Percentiles rank a stretch among this genome's conserved stretches.
These are phyloP conservation scores for Paratrypauchen microcephalus DNA, from an alignment of 2,797 vertebrate species.

Conservation along the genomic window DNA sequence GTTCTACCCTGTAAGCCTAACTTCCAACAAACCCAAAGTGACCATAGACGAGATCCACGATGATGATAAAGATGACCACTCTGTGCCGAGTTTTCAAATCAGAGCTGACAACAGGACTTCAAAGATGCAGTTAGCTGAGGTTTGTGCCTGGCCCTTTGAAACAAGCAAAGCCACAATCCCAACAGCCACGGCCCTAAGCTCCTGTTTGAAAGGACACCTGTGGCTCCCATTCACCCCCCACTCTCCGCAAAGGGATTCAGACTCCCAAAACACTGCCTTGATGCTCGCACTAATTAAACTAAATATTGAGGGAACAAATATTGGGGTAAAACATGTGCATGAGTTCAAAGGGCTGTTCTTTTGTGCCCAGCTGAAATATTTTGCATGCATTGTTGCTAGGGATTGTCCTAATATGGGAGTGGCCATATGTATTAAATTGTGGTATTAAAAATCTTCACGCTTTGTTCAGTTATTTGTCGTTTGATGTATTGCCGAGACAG, in stretches of 20 bases:
- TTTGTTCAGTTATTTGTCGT: slow-evolving; percentile 56
- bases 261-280: slow-evolving; percentile 40
- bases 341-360: slow-evolving; percentile 39
- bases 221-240: slow-evolving; percentile 54
- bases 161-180: slow-evolving; percentile 49
- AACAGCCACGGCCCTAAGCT: slow-evolving; percentile 51
- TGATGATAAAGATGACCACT: slow-evolving; percentile 15
- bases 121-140: slow-evolving; percentile 33
- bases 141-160: slow-evolving; percentile 37
- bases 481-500: slow-evolving; percentile 71
- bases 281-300: slow-evolving; percentile 47
- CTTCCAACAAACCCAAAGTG: background rate
- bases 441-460: slow-evolving; percentile 55
- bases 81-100: slow-evolving; percentile 46
- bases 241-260: slow-evolving; percentile 52
- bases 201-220: slow-evolving; percentile 58
- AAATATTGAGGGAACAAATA: slow-evolving; percentile 42
- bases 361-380: slow-evolving; percentile 51
- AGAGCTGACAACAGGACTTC: slow-evolving; percentile 43
- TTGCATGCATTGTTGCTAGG: slow-evolving; percentile 60
- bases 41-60: slow-evolving; percentile 2
- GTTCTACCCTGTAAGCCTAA: background rate
- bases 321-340: slow-evolving; percentile 33
- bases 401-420: slow-evolving; percentile 51
- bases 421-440: slow-evolving; percentile 47